Conservation (phyloP, 2,888 invertebrate genomes). For the Azorinus chamasolen region DNA sequence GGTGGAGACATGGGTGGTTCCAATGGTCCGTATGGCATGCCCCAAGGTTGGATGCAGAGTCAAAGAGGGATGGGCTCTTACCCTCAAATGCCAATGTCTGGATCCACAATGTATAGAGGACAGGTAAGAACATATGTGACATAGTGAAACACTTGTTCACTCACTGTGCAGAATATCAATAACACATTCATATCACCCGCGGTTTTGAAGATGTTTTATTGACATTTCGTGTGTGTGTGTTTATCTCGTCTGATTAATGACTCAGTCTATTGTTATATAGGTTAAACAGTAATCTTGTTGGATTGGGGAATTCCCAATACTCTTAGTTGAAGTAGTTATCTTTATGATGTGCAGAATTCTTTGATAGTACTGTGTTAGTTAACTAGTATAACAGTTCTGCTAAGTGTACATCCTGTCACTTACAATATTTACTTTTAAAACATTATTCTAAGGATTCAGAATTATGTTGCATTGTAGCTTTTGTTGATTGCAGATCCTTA, state of each 20-base stretch:
- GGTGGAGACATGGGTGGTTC: constrained; percentile 68
- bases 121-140: constrained; percentile 73
- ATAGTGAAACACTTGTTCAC: not conserved
- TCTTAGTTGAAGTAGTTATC: too few relatives aligned
- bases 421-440: too few relatives aligned
- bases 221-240: constrained; percentile 47
- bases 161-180: constrained; percentile 22
- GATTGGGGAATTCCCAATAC: too few relatives aligned
- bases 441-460: too few relatives aligned
- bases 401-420: too few relatives aligned
- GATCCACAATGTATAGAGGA: constrained; percentile 73
- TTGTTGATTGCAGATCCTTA: too few relatives aligned
- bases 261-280: constrained; percentile 10
- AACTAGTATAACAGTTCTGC: too few relatives aligned
- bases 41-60: constrained; percentile 73
- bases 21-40: constrained; percentile 70
- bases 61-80: constrained; percentile 72
- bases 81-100: constrained; percentile 74
- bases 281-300: too few relatives aligned
- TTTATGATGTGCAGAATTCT: too few relatives aligned
- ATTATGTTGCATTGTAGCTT: too few relatives aligned
- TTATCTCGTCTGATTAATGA: constrained; percentile 49
- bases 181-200: constrained; percentile 55
- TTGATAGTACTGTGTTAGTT: too few relatives aligned
- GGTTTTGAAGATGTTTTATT: constrained; percentile 38